A percentile compares a stretch with the other conserved stretches of the same genome.
Evolutionary conservation across 2,113 vertebrate genomes (phyloP).

Genomic region (Carassius gibelio): DNA sequence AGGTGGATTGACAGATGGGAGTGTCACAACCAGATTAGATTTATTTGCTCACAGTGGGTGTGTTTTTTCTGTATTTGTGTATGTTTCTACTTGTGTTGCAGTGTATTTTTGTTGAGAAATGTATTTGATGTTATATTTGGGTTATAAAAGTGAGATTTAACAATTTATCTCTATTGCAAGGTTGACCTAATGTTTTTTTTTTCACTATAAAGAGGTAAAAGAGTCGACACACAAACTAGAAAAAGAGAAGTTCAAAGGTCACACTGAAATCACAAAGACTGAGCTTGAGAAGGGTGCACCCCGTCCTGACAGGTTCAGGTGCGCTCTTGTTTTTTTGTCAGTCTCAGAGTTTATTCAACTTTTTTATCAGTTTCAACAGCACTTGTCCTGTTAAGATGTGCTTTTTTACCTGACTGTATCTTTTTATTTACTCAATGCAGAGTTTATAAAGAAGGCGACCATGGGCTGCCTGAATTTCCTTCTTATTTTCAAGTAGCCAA

Average conservation of each 20-base stretch:
- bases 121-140: neutral
- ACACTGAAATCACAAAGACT: neutral
- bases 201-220: neutral
- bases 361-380: neutral
- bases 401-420: neutral
- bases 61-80: neutral
- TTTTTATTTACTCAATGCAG: constrained; percentile 65
- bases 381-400: neutral
- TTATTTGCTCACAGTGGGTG: constrained; percentile 15
- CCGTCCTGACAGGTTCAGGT: constrained; percentile 64
- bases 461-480: constrained; percentile 66
- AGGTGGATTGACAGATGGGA: too few species aligned
- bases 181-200: neutral
- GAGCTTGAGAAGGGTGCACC: neutral
- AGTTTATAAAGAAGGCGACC: constrained; percentile 62
- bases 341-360: neutral
- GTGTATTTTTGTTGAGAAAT: neutral
- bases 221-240: neutral
- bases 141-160: neutral
- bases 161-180: neutral
- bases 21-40: neutral
- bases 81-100: neutral
- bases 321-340: neutral
- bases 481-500: constrained; percentile 83
- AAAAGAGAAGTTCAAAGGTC: constrained; percentile 2